Percentiles rank a stretch among this genome's conserved stretches.
phyloP scores from a whole-genome alignment of 2,888 invertebrate species.

The Rhingia rostrata region DNA sequence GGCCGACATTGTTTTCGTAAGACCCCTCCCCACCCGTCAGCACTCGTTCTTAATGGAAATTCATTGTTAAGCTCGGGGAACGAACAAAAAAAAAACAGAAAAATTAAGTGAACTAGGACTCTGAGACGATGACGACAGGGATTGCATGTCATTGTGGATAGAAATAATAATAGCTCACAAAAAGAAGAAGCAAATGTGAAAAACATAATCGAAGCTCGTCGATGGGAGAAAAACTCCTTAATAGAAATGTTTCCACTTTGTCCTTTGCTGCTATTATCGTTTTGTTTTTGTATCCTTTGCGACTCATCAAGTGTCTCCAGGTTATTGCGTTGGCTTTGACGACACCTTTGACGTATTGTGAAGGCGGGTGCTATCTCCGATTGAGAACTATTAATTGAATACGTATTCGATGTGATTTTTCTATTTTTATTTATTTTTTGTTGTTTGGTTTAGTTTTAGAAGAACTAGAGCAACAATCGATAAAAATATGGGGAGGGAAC shows the following conservation, averaged over 20 bases:
- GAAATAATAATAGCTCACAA: slow-evolving; percentile 21
- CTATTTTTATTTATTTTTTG: background rate
- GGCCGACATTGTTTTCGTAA: slow-evolving; percentile 48
- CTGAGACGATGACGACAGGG: background rate
- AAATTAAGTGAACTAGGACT: slow-evolving; percentile 4
- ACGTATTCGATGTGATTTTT: slow-evolving; percentile 13
- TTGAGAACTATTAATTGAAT: slow-evolving; percentile 44
- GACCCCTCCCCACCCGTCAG: background rate
- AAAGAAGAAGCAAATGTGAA: slow-evolving; percentile 24
- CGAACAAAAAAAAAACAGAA: background rate
- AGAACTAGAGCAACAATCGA: slow-evolving; percentile 23
- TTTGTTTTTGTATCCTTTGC: background rate
- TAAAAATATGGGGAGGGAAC: background rate
- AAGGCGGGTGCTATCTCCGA: slow-evolving; percentile 17
- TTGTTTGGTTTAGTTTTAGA: background rate
- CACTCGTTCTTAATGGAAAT: slow-evolving; percentile 60
- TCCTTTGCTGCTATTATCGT: background rate
- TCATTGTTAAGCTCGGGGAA: slow-evolving; percentile 50
- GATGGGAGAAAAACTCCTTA: slow-evolving; percentile 16
- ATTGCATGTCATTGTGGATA: slow-evolving; percentile 24
- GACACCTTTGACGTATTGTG: slow-evolving; percentile 5
- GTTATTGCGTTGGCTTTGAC: slow-evolving; percentile 19
- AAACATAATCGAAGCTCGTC: slow-evolving; percentile 2
- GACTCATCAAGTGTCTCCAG: slow-evolving; percentile 49
- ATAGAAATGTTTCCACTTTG: slow-evolving; percentile 25